These are phyloP conservation scores for Trachelus stipa DNA, from an alignment of 2,888 invertebrate species.

Conservation along the genomic window DNA sequence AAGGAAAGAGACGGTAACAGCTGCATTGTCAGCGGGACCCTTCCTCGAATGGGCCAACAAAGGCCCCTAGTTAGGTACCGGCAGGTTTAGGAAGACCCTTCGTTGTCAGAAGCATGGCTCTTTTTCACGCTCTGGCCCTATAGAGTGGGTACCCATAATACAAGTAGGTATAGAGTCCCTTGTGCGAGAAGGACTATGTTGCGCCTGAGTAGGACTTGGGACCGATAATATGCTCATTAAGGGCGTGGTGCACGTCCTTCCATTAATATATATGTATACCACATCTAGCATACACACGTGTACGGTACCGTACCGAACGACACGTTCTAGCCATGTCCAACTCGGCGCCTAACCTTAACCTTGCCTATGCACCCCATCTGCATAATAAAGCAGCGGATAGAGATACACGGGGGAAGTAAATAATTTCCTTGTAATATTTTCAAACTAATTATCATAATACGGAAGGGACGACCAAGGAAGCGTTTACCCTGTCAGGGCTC, in stretches of 20 bases:
- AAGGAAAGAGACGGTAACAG: constrained; percentile 1
- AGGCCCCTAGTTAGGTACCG: constrained; percentile 3
- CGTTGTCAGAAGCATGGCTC: constrained; percentile 28
- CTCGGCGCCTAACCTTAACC: neutral
- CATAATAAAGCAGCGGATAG: neutral
- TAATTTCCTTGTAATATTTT: neutral
- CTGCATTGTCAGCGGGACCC: constrained; percentile 8
- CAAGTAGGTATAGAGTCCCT: constrained; percentile 13
- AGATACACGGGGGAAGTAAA: neutral
- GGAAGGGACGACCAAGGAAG: neutral
- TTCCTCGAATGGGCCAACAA: constrained; percentile 3
- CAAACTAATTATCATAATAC: neutral
- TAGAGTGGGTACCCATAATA: neutral
- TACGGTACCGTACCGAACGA: neutral
- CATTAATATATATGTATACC: constrained; percentile 19
- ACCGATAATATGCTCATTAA: constrained; percentile 23
- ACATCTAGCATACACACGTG: neutral
- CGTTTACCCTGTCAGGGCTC: neutral
- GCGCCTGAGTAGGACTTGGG: constrained; percentile 18
- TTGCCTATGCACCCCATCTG: neutral
- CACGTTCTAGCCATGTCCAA: neutral
- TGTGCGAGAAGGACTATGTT: constrained; percentile 26
- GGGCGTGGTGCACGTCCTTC: constrained; percentile 19
- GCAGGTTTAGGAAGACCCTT: neutral
- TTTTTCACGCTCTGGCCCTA: constrained; percentile 26